Base-by-base conservation (phyloP, 2,113 vertebrate species). In the Grammomys surdaster region DNA sequence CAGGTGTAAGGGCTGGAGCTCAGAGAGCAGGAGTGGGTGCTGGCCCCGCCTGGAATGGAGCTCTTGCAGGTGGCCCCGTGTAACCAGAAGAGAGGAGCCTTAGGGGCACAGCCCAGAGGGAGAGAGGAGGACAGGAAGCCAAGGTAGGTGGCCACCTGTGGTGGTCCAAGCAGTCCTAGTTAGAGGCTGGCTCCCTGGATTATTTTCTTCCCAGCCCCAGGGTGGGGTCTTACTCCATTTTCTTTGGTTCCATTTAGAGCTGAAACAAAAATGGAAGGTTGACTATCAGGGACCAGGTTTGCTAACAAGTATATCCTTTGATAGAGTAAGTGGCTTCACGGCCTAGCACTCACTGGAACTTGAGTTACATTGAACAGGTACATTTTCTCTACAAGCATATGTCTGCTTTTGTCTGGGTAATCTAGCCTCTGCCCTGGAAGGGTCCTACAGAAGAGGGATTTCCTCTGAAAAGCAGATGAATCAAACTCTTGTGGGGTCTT, bases 191-290 rank as follows among this genome's bases (percentile, higher is more conserved):
- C 24, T 0, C 40, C 26, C 63, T 36, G 31, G 46, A 19, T 0
- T 24, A 48, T 51, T 75, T 46, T 43, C 56, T 63, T 51, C 70
- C 36, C 0, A 16, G 67, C 19, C 48, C 9, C 43, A 13, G 26
- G 8, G 22, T 1, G 10, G 26, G 14, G 3, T 40, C 22, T 3
- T 56, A 1, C 20, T 46, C 24, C 4, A 0, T 48, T 51, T 24
- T 43, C 56, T 92, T 70, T 56, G 70, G 31, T 31, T 73, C 56
- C 0, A 11, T 96, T 72, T 54, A 63, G 16, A 54, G 36, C 51
- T 67, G 20, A 76, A 28, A 84, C 13, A 11, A 63, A 89, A 86
- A 36, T 12, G 26, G 46, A 7, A 36, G 31, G 17, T 19, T 80
- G 16, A 40, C 46, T 7, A 51, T 85, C 22, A 3, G 73, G 51